Conservation (phyloP, 1,140 invertebrate genomes). For the Acyrthosiphon pisum region DNA sequence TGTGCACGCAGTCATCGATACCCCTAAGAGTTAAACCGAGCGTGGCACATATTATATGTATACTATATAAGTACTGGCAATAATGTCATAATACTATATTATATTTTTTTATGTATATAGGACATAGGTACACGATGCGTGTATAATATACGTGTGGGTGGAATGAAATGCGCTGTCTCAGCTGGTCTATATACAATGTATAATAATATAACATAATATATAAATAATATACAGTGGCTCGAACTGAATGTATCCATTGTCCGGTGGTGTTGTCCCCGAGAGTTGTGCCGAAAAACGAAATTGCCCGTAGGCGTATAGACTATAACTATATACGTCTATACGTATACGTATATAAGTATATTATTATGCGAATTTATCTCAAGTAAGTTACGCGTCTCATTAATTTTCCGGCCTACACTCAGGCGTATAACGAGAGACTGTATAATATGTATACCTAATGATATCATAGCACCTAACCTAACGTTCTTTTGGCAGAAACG, state of each 20-base stretch:
- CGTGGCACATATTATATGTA: not conserved
- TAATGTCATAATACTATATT: constrained; percentile 7
- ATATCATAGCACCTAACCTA: not conserved
- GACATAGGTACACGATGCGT: not conserved
- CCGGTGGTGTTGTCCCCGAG: not conserved
- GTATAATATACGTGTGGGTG: not conserved
- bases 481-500: constrained; percentile 6
- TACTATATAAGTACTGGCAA: not conserved
- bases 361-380: not conserved
- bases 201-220: too few species aligned
- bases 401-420: constrained; percentile 7
- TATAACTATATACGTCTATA: too few species aligned
- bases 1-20: not conserved
- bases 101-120: too few species aligned
- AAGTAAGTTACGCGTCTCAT: not conserved
- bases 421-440: not conserved
- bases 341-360: too few species aligned
- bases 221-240: not conserved
- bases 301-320: not conserved
- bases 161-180: not conserved
- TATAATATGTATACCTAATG: not conserved
- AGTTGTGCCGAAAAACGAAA: not conserved
- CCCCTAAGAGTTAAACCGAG: not conserved
- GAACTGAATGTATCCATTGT: not conserved
- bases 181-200: not conserved